Conservation (phyloP, 2,797 vertebrate genomes). For the Acanthis flammea region DNA sequence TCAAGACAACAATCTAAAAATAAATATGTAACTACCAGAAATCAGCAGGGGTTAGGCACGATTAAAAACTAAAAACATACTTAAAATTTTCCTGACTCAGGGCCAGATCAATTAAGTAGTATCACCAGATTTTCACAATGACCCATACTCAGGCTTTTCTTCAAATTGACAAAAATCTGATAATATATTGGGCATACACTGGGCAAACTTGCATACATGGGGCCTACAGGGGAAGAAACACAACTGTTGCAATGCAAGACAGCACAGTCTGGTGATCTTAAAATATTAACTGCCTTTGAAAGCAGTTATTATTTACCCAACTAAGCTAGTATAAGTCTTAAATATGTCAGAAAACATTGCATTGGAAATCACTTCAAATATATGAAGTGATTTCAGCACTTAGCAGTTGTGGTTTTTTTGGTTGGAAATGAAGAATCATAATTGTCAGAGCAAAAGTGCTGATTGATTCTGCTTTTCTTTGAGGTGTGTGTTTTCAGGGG, state of each 20-base stretch:
- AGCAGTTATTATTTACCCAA: neutral
- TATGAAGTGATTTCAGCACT: too few species aligned
- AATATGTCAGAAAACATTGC: neutral
- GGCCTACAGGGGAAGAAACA: neutral
- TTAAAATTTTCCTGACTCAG: neutral
- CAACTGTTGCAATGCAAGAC: neutral
- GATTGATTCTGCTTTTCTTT: neutral
- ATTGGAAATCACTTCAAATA: neutral
- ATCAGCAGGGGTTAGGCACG: neutral
- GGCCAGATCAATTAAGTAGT: neutral
- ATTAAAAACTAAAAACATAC: neutral
- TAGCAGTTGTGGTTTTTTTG: neutral
- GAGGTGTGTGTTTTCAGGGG: neutral
- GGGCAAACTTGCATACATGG: neutral
- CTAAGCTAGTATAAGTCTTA: neutral
- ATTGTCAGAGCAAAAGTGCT: neutral
- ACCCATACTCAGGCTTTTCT: neutral
- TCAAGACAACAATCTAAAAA: neutral
- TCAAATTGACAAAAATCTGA: neutral
- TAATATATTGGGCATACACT: neutral
- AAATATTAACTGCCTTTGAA: neutral
- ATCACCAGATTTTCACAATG: neutral
- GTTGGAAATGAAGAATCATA: neutral
- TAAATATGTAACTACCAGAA: neutral
- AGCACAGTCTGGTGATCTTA: neutral